phyloP scores from a whole-genome alignment of 1,140 invertebrate species.

The Kradibia gibbosae region DNA sequence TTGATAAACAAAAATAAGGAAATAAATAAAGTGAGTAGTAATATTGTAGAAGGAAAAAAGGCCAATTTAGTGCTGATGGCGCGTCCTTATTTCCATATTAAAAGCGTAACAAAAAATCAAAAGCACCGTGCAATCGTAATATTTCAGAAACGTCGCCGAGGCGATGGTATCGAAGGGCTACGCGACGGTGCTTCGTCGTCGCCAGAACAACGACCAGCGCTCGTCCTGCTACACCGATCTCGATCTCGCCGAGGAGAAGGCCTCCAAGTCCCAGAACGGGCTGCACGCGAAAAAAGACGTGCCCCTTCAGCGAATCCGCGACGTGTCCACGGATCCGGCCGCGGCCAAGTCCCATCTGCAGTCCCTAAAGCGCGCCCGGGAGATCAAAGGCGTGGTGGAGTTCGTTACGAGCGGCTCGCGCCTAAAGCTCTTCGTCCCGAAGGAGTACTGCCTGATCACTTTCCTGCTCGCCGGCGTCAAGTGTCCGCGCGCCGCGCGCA shows the following conservation, averaged over 20 bases:
- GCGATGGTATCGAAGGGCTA: conserved; percentile 93
- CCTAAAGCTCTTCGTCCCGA: conserved; percentile 92
- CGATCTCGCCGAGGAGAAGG: conserved; percentile 94
- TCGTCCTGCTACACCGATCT: conserved; percentile 95
- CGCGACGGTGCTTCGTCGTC: conserved; percentile 92
- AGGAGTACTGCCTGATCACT: conserved; percentile 95
- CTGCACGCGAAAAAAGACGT: conserved; percentile 90
- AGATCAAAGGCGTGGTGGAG: conserved; percentile 93
- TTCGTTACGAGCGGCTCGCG: conserved; percentile 96
- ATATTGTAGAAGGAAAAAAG: no score
- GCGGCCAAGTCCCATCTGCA: conserved; percentile 93
- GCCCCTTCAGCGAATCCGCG: conserved; percentile 87
- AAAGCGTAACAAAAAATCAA: no score
- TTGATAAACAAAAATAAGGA: no score
- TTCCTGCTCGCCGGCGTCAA: conserved; percentile 93
- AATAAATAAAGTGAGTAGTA: no score
- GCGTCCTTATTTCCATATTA: no score
- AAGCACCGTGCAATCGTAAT: no score
- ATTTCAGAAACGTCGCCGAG: conserved; percentile 91
- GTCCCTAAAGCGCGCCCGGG: conserved; percentile 88
- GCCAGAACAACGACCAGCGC: conserved; percentile 96
- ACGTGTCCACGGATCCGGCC: conserved; percentile 87
- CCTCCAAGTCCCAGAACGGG: conserved; percentile 88
- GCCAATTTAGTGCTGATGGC: no score
- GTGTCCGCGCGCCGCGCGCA: conserved; percentile 79